A percentile compares a stretch with the other conserved stretches of the same genome.
These are phyloP conservation scores for Oryzaephilus surinamensis DNA, from an alignment of 1,140 invertebrate genomes.

Conservation along the genomic window DNA sequence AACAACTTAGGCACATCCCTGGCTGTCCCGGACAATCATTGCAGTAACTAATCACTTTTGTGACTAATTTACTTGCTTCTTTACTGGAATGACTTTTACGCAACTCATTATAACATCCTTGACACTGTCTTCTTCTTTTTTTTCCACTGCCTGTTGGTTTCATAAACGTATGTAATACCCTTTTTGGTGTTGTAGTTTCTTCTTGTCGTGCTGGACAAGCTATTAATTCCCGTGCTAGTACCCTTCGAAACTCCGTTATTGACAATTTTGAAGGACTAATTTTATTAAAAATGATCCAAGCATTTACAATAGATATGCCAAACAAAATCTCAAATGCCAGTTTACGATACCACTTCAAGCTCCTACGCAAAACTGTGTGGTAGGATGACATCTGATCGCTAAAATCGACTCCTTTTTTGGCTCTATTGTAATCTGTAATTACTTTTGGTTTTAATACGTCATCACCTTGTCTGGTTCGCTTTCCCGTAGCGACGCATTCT, in stretches of 20 bases:
- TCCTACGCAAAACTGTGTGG: slow-evolving; percentile 11
- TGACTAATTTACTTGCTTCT: neutral
- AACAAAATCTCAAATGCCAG: slow-evolving; percentile 33
- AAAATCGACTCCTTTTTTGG: slow-evolving; percentile 15
- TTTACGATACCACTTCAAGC: slow-evolving; percentile 31
- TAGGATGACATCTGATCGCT: slow-evolving; percentile 17
- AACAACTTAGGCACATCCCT: neutral
- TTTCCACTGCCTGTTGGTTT: neutral
- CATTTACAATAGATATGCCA: slow-evolving; percentile 29
- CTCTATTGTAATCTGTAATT: neutral
- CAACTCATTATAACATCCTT: neutral
- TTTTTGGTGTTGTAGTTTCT: neutral
- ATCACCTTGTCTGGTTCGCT: neutral
- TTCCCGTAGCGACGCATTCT: neutral
- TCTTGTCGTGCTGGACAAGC: neutral
- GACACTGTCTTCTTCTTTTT: neutral
- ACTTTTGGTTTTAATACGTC: neutral
- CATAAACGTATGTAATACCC: neutral
- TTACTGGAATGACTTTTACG: neutral
- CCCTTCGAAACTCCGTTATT: slow-evolving; percentile 3
- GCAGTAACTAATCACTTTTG: neutral
- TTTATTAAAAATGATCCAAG: slow-evolving; percentile 17
- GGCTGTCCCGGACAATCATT: neutral
- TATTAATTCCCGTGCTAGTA: neutral
- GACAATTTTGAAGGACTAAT: slow-evolving; percentile 1